These are phyloP conservation scores for Neopelma chrysocephalum DNA, from an alignment of 2,797 vertebrate genomes.

Conservation along the genomic window DNA sequence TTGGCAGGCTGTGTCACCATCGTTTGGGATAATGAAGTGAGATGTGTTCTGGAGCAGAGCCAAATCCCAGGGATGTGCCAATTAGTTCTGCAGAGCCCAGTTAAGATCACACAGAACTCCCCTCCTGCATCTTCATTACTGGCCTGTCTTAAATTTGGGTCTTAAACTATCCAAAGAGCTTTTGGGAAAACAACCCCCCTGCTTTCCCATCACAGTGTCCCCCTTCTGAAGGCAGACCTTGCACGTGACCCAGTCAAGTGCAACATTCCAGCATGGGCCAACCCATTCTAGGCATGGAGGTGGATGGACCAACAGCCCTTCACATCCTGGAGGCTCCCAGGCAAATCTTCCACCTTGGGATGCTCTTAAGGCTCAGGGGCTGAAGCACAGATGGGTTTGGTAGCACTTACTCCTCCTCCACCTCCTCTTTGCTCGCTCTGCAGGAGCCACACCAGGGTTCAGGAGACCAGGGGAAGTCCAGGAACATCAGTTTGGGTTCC, in stretches of 20 bases:
- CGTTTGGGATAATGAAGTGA: background rate
- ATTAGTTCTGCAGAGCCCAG: background rate
- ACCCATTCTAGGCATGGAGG: fast-evolving
- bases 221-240: background rate
- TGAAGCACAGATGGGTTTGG: background rate
- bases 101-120: background rate
- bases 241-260: background rate
- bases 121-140: background rate
- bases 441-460: fast-evolving
- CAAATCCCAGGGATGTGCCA: background rate
- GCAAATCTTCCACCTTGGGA: background rate
- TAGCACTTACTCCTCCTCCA: background rate
- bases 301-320: background rate
- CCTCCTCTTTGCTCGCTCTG: background rate
- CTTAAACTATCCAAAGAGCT: background rate
- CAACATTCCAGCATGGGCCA: background rate
- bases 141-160: background rate
- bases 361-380: background rate
- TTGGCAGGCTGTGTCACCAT: background rate
- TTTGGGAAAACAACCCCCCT: background rate
- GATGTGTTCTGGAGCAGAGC: background rate
- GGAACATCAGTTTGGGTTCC: background rate
- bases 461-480: background rate
- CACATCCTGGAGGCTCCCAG: background rate
- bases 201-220: no score